Base-by-base conservation (phyloP, 2,113 vertebrate genomes). In the mouse (Mus musculus) region DNA sequence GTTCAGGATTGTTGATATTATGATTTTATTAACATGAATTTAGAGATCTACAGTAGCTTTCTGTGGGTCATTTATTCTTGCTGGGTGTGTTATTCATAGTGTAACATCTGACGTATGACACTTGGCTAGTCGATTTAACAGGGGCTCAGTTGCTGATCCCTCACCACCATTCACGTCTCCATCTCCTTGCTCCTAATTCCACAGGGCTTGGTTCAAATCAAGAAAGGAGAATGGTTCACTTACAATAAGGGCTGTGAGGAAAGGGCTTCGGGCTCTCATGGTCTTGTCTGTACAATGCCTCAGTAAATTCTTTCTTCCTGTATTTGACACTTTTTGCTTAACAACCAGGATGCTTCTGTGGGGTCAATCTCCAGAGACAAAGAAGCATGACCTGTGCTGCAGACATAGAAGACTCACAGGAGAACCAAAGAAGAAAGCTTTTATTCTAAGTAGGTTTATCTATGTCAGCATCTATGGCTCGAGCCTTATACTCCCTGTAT, bases 1-100 rank as follows among this genome's bases (percentile, higher is more conserved):
- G 30, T 49, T 49, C 67, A 22, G 16, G 42, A 17, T 67, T 46
- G 28, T 28, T 28, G 59, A 46, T 78, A 14, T 75, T 96, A 52
- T 71, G 26, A 90, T 75, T 78, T 95, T 88, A 93, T 95, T 92
- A 72, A 77, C 26, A 39, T 81, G 28, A 94, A 91, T 91, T 92
- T 97, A 86, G 88, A 93, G 36, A 46, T n/a, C 59, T 61, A 61
- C 0, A 72, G 5, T 91, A 81, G 92, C 71, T 77, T 72, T 91
- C 33, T 73, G 16, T 78, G 24, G 56, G 54, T 87, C 91, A 73
- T 78, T 84, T 96, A 69, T 86, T 94, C 46, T 88, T 82, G 56
- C 36, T 96, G n/a, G 71, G 46, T 67, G 33, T 78, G 12, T 3
- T 86, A 77, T 73, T 89, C 20, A 28, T 54, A 30, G 36, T 24